phyloP scores from a whole-genome alignment of 2,888 invertebrate species.

The Hyppa rectilinea region DNA sequence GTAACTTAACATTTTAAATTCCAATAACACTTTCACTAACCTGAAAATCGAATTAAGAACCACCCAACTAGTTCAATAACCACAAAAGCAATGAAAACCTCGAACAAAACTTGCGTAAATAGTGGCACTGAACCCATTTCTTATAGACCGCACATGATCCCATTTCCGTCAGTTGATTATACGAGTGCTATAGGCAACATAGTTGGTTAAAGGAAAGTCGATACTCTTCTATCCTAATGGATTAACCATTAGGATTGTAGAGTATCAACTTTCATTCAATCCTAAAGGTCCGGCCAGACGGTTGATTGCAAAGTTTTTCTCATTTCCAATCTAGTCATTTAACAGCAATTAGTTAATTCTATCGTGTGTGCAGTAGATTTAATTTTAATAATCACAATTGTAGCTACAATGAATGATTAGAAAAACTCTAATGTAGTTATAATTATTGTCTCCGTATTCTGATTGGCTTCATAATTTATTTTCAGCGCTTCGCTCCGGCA shows the following conservation, averaged over 20 bases:
- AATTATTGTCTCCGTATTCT: neutral
- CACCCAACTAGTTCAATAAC: constrained; percentile 38
- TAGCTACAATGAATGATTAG: neutral
- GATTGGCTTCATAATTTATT: constrained; percentile 1
- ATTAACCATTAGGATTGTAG: constrained; percentile 47
- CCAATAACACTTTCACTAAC: constrained; percentile 29
- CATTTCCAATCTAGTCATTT: constrained; percentile 6
- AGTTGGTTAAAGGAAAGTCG: constrained; percentile 53
- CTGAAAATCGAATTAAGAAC: constrained; percentile 36
- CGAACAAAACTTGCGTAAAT: constrained; percentile 45
- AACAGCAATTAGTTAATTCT: neutral
- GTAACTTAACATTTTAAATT: constrained; percentile 2
- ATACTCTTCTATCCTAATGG: constrained; percentile 51
- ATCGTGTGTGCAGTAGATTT: neutral
- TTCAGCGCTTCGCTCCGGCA: no score
- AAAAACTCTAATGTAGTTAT: neutral
- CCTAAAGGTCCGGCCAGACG: constrained; percentile 30
- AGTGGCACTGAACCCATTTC: constrained; percentile 49
- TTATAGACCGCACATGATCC: constrained; percentile 49
- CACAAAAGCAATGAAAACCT: constrained; percentile 39
- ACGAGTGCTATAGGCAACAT: constrained; percentile 38
- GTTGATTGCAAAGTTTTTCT: neutral
- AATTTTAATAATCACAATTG: neutral
- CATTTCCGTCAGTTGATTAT: constrained; percentile 58
- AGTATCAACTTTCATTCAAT: constrained; percentile 53